Evolutionary conservation across 2,113 vertebrate genomes (phyloP).

Genomic region (Copsychus sechellarum): DNA sequence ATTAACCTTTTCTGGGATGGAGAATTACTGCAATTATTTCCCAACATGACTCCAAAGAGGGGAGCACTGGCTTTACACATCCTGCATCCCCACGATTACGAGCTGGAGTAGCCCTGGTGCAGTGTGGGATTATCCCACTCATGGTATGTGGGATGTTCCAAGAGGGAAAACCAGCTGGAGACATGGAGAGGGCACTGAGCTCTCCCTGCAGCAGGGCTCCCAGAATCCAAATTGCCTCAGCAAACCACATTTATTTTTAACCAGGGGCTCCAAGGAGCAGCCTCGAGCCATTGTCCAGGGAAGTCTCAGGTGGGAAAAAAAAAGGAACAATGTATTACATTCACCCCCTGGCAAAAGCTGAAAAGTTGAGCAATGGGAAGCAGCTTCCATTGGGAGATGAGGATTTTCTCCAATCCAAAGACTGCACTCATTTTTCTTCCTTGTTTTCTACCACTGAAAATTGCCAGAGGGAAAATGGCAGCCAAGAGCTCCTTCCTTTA

Average conservation of each 20-base stretch:
- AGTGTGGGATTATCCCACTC: not conserved
- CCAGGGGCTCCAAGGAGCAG: not conserved
- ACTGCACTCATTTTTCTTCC: not conserved
- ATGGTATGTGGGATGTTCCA: not conserved
- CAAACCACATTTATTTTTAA: constrained; percentile 24
- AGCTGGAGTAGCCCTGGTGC: not conserved
- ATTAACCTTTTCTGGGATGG: constrained; percentile 5
- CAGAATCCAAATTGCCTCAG: not conserved
- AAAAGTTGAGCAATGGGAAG: not conserved
- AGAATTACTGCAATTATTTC: constrained; percentile 29
- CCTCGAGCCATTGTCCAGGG: not conserved
- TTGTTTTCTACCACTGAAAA: not conserved
- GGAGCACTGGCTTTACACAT: not conserved
- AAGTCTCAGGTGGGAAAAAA: not conserved
- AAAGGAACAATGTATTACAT: not conserved
- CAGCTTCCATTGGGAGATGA: not conserved
- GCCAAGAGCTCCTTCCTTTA: not conserved
- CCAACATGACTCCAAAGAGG: not conserved
- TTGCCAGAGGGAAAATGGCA: not conserved
- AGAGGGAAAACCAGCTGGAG: not conserved
- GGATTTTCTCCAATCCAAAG: not conserved
- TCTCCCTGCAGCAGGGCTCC: not conserved
- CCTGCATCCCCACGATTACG: not conserved
- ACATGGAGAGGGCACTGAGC: not conserved
- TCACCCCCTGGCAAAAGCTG: not conserved